Base-by-base conservation (phyloP, 1,140 invertebrate species). In the Drosophila nigrodunni region DNA sequence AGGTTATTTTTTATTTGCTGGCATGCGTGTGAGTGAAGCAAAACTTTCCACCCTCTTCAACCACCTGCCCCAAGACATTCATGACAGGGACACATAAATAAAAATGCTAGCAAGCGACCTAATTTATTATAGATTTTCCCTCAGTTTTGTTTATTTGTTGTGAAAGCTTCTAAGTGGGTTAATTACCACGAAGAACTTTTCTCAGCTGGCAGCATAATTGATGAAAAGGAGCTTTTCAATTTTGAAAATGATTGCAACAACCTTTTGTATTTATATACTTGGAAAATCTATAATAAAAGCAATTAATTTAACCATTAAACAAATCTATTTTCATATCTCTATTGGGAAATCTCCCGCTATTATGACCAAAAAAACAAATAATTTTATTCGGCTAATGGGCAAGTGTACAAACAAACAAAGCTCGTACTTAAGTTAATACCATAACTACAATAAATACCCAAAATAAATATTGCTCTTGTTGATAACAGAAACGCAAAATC, bases 381-480 rank as follows among this genome's bases (percentile, higher is more conserved):
- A 60, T 46, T 43, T 7, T 30, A 30, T 39, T 18, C 18, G n/a
- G 18, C n/a, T 41, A 41, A 41, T 41, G 39, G 18, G 2, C 47
- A 49, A 49, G 15, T 49, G 44, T 7, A 30, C 52, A 64, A 68
- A 55, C 65, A 74, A 18, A 57, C 6, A 3, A 13, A 25, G 41
- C 34, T 9, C 34, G n/a, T 49, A 41, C 54, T 55, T 18, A 47
- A 39, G 34, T 9, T 58, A 46, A 73, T 68, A 61, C 59, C 77
- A 74, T 18, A 25, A 44, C 13, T 13, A 69, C 59, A 55, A 61
- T 71, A 67, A 85, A 85, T 57, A 46, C 69, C 65, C 13, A 70
- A 80, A 78, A 80, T 75, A 85, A 78, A 85, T 75, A 81, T 68
- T 67, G 50, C 78, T 60, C 25, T 39, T 43, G 52, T 41, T 78